These are phyloP conservation scores for Bombus fervidus DNA, from an alignment of 1,140 invertebrate genomes.

Conservation along the genomic window DNA sequence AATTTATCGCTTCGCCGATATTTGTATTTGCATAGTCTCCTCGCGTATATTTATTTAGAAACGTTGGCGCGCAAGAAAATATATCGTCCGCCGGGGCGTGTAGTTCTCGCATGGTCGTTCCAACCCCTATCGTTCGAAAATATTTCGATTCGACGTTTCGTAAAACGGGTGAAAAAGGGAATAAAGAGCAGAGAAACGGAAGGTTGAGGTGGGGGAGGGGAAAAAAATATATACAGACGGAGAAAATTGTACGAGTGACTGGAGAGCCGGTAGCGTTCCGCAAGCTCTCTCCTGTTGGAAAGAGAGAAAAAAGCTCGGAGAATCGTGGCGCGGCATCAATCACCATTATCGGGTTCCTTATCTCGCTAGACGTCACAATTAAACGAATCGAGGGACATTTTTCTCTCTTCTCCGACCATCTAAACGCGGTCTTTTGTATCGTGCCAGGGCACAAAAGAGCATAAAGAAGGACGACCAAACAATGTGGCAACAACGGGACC, in stretches of 20 bases:
- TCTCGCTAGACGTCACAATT: conserved; percentile 48
- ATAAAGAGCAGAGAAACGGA: not conserved
- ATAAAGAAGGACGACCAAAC: not conserved
- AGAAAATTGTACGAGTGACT: not conserved
- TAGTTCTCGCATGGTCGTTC: not conserved
- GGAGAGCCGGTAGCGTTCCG: not conserved
- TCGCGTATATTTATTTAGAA: conserved; percentile 43
- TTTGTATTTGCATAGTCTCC: conserved; percentile 46
- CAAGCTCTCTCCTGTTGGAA: not conserved
- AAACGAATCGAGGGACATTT: conserved; percentile 52
- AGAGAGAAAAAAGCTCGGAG: not conserved
- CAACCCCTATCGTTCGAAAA: conserved; percentile 2
- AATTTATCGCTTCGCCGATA: conserved; percentile 44
- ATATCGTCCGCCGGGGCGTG: not conserved
- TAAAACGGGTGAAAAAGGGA: not conserved
- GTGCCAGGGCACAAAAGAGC: conserved; percentile 3
- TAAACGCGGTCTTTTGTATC: conserved; percentile 30
- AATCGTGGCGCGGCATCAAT: conserved; percentile 26
- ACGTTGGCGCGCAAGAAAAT: conserved; percentile 19
- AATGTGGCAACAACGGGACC: conserved; percentile 20
- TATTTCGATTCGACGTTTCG: conserved; percentile 12
- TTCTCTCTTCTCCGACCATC: conserved; percentile 7
- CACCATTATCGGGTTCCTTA: conserved; percentile 50
- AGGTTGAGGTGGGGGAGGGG: not conserved
- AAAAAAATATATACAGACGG: too few relatives aligned